Conservation (phyloP, 2,888 invertebrate genomes). For the Clepsis dumicolana region DNA sequence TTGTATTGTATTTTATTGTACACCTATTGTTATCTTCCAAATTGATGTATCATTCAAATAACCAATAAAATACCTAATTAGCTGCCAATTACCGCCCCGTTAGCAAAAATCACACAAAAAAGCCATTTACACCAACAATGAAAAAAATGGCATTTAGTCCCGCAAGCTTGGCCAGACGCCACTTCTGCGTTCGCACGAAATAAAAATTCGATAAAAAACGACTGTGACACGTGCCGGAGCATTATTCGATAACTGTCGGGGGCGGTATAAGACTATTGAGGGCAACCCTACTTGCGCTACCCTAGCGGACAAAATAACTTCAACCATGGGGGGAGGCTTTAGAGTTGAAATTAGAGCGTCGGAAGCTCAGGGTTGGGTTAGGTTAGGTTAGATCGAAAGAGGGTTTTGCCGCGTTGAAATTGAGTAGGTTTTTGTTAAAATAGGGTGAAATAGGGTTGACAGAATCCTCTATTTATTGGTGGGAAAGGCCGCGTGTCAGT, state of each 20-base stretch:
- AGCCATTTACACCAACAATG: conserved; percentile 46
- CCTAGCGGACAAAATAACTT: conserved; percentile 46
- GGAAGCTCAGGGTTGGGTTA: neutral
- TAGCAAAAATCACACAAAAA: conserved; percentile 12
- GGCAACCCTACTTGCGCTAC: conserved; percentile 75
- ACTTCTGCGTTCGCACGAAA: conserved; percentile 80
- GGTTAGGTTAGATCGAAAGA: neutral
- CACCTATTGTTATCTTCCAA: neutral
- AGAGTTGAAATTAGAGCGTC: conserved; percentile 50
- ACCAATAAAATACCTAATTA: neutral
- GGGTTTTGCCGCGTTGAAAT: neutral
- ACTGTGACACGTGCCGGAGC: conserved; percentile 76
- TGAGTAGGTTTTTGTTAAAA: conserved; percentile 23
- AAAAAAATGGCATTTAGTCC: conserved; percentile 45
- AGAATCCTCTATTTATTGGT: conserved; percentile 83
- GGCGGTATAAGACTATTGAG: conserved; percentile 80
- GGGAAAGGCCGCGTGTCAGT: conserved; percentile 85
- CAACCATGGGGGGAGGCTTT: conserved; percentile 41
- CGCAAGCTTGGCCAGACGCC: conserved; percentile 78
- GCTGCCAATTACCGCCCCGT: conserved; percentile 5
- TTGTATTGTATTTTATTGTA: no score
- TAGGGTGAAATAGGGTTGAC: conserved; percentile 67
- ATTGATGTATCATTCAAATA: neutral
- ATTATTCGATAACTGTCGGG: conserved; percentile 85
- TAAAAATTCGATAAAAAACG: conserved; percentile 80